Evolutionary conservation across 2,888 invertebrate species (phyloP).

Genomic region (Empis livida): DNA sequence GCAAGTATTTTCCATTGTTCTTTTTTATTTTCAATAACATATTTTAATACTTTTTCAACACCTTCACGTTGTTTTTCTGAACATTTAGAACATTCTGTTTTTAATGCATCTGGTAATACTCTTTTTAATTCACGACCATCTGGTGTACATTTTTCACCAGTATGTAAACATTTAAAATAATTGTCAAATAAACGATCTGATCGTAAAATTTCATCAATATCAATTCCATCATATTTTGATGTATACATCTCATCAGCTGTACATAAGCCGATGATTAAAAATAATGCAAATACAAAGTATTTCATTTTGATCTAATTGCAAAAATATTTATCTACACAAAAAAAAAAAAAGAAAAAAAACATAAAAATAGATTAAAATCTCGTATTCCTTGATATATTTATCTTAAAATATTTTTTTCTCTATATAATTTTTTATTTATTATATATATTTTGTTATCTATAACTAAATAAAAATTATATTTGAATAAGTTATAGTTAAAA

Average conservation of each 20-base stretch:
- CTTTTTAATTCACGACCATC: conserved; percentile 57
- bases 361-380: no score
- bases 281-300: conserved; percentile 32
- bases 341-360: no score
- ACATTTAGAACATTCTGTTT: conserved; percentile 53
- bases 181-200: conserved; percentile 49
- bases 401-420: no score
- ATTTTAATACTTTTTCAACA: conserved; percentile 50
- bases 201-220: conserved; percentile 49
- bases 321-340: not conserved
- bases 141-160: conserved; percentile 48
- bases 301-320: conserved; percentile 35
- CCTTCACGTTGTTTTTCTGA: conserved; percentile 49
- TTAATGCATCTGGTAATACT: conserved; percentile 58
- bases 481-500: no score
- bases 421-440: no score
- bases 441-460: no score
- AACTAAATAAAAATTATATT: not conserved
- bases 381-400: no score
- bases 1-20: conserved; percentile 51
- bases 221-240: conserved; percentile 52
- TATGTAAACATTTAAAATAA: conserved; percentile 52
- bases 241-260: conserved; percentile 42
- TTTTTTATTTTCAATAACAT: conserved; percentile 50
- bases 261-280: conserved; percentile 31